A percentile compares a stretch with the other conserved stretches of the same genome.
Evolutionary conservation across 2,888 invertebrate species (phyloP).

Genomic region (Calameuta pallipes): DNA sequence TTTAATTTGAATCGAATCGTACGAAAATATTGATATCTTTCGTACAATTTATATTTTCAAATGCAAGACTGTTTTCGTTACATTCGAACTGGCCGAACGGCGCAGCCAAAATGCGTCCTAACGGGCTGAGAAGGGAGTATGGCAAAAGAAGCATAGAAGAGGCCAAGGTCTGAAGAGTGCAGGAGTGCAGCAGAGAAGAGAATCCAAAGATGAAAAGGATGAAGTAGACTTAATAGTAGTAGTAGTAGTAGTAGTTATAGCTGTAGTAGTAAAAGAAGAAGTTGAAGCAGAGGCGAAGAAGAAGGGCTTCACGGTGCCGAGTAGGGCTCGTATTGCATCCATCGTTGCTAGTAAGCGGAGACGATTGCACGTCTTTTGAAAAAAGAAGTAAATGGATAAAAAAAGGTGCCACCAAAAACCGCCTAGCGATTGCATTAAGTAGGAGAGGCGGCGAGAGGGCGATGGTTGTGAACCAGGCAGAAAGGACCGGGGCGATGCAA

Average conservation of each 20-base stretch:
- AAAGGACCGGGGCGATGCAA: constrained; percentile 28
- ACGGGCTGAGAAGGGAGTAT: not conserved
- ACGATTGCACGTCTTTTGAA: constrained; percentile 48
- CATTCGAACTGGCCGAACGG: not conserved
- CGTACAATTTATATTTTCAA: not conserved
- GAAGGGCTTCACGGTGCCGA: constrained; percentile 40
- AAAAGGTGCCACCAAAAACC: constrained; percentile 54
- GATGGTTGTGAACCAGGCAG: constrained; percentile 39
- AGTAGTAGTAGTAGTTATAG: not conserved
- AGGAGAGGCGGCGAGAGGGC: constrained; percentile 39
- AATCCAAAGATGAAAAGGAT: not conserved
- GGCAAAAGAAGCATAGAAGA: not conserved
- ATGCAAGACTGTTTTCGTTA: not conserved
- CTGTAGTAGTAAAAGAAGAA: not conserved
- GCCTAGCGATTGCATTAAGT: constrained; percentile 63
- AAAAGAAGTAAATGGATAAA: constrained; percentile 20
- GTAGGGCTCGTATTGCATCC: constrained; percentile 56
- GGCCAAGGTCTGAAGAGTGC: not conserved
- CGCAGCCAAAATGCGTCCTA: not conserved
- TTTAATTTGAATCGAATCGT: not conserved
- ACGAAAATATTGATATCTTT: not conserved
- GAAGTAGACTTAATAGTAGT: not conserved
- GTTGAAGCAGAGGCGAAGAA: constrained; percentile 17
- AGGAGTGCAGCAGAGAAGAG: not conserved
- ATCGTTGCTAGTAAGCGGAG: constrained; percentile 57